A percentile compares a stretch with the other conserved stretches of the same genome.
Evolutionary conservation across 2,113 vertebrate genomes (phyloP).

Genomic region (Desmodus rotundus): DNA sequence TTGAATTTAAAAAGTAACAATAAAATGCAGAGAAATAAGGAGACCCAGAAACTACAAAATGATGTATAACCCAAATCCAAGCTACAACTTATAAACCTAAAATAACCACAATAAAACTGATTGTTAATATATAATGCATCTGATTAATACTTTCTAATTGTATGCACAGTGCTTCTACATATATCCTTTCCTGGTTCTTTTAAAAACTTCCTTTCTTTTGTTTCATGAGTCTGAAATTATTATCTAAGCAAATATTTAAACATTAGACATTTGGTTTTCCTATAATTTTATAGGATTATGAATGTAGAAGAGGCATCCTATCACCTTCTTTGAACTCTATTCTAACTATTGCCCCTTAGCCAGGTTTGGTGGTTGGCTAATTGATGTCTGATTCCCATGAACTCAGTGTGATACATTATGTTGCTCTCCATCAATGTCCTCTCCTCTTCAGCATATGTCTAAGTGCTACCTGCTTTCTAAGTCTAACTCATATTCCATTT

Average conservation of each 20-base stretch:
- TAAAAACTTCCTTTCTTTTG: background rate
- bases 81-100: background rate
- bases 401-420: background rate
- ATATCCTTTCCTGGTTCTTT: background rate
- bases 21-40: background rate
- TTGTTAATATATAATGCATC: background rate
- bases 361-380: background rate
- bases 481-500: background rate
- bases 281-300: background rate
- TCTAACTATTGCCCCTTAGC: background rate
- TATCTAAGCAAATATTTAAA: background rate
- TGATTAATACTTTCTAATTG: background rate
- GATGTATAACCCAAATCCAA: background rate
- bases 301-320: background rate
- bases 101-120: background rate
- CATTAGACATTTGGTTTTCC: background rate
- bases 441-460: background rate
- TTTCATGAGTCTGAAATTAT: background rate
- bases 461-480: background rate
- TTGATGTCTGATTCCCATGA: background rate
- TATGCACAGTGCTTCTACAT: background rate
- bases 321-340: background rate
- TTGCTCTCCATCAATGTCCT: background rate
- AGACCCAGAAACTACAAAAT: background rate
- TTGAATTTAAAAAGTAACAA: background rate